These are phyloP conservation scores for Actinernus sp. DNA, from an alignment of 92 coral and sea anemone species.

Conservation along the genomic window DNA sequence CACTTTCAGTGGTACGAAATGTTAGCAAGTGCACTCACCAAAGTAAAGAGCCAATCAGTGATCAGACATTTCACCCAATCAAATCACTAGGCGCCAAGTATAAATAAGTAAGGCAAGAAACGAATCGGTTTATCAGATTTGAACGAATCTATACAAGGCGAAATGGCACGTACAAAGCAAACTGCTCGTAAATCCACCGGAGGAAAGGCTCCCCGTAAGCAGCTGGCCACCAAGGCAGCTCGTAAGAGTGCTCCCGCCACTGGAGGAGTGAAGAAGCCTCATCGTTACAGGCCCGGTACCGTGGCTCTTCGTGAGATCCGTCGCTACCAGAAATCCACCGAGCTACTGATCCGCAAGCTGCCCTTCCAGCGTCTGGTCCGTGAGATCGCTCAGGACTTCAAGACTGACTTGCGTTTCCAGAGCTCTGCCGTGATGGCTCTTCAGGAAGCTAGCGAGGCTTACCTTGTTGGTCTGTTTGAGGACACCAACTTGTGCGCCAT, in stretches of 20 bases:
- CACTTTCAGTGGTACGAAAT: too few species aligned
- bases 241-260: constrained; percentile 99
- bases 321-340: constrained; percentile 98
- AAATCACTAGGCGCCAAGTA: too few species aligned
- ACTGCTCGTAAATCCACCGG: constrained; percentile 99
- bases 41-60: too few species aligned
- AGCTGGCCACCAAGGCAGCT: constrained; percentile 98
- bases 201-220: constrained; percentile 99
- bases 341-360: constrained; percentile 97
- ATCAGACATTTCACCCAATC: too few species aligned
- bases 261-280: constrained; percentile 99
- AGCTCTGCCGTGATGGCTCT: constrained; percentile 99
- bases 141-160: too few species aligned
- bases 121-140: too few species aligned
- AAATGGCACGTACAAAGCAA: constrained; percentile 99
- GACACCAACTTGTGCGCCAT: constrained; percentile 96
- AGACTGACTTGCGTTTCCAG: constrained; percentile 98
- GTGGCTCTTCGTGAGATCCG: constrained; percentile 99
- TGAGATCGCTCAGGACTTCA: constrained; percentile 99
- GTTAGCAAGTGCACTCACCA: too few species aligned
- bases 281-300: constrained; percentile 99
- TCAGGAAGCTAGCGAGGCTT: constrained; percentile 90
- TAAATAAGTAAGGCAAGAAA: too few species aligned
- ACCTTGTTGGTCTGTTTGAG: constrained; percentile 88
- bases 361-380: constrained; percentile 99